phyloP scores from a whole-genome alignment of 2,797 vertebrate species.

The Mus minutoides region DNA sequence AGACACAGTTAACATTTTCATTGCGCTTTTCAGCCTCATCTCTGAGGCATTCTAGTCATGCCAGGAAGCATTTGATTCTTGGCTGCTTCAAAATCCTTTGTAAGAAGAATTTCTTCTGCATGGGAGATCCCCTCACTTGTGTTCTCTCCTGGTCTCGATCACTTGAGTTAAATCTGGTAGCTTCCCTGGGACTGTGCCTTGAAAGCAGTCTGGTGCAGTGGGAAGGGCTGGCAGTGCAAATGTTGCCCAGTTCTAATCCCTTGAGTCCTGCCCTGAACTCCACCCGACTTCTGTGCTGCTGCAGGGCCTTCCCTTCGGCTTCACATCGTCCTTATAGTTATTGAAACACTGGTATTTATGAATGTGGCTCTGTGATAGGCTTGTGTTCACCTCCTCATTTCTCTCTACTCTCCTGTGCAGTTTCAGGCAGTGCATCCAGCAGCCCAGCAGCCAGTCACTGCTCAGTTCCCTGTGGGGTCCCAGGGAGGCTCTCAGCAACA shows the following conservation, averaged over 20 bases:
- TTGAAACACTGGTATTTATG: not conserved
- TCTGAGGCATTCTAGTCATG: not conserved
- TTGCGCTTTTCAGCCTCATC: slow-evolving; percentile 19
- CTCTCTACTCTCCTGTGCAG: slow-evolving; percentile 53
- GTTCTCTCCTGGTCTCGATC: not conserved
- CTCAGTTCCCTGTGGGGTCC: slow-evolving; percentile 84
- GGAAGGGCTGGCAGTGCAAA: not conserved
- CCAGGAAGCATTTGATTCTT: slow-evolving; percentile 53
- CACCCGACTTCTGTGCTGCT: not conserved
- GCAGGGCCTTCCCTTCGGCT: not conserved
- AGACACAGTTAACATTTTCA: slow-evolving; percentile 20
- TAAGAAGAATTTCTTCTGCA: slow-evolving; percentile 28
- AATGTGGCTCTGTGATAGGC: not conserved
- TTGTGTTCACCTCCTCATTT: slow-evolving; percentile 61
- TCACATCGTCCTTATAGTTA: not conserved
- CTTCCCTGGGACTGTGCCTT: not conserved
- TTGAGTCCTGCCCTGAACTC: not conserved
- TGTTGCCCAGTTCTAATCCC: not conserved
- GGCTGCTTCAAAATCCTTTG: slow-evolving; percentile 18
- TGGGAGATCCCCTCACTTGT: slow-evolving; percentile 1
- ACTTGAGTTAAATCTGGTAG: not conserved
- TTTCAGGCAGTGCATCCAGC: slow-evolving; percentile 76
- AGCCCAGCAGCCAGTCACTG: slow-evolving; percentile 68
- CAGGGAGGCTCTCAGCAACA: slow-evolving; percentile 88
- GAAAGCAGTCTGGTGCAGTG: not conserved